These are phyloP conservation scores for Graptemys geographica DNA, from an alignment of 2,797 vertebrate species.

Conservation along the genomic window DNA sequence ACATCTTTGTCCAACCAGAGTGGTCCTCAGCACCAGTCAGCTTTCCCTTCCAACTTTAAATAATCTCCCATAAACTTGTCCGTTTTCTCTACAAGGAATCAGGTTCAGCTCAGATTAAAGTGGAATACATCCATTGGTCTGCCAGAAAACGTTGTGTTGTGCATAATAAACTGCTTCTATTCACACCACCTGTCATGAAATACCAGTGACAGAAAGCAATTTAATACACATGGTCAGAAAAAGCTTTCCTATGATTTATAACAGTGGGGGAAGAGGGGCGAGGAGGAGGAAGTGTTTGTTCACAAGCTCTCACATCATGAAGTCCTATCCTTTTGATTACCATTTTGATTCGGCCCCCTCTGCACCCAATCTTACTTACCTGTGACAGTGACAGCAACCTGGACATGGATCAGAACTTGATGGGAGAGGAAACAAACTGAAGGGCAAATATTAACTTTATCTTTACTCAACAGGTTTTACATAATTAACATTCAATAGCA, in stretches of 20 bases:
- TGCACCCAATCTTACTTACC: neutral
- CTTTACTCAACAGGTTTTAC: neutral
- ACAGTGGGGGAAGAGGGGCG: rapidly evolving
- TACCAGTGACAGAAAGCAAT: neutral
- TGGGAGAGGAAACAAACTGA: neutral
- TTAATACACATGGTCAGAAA: neutral
- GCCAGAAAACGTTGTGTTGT: neutral
- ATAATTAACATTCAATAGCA: neutral
- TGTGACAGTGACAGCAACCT: neutral
- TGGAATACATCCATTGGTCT: neutral
- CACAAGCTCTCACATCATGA: rapidly evolving
- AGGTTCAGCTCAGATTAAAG: neutral
- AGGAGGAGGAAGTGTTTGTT: neutral
- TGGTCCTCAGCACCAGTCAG: neutral
- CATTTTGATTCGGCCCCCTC: neutral
- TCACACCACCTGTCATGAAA: neutral
- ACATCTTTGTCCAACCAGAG: neutral
- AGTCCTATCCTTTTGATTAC: rapidly evolving
- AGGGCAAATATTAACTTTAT: neutral
- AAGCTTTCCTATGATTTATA: neutral
- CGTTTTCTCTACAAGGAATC: neutral
- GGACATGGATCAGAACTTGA: neutral
- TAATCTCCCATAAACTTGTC: neutral
- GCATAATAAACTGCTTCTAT: neutral
- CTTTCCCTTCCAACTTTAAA: neutral